phyloP scores from a whole-genome alignment of 2,888 invertebrate species.

The Xanthorhoe designata region DNA sequence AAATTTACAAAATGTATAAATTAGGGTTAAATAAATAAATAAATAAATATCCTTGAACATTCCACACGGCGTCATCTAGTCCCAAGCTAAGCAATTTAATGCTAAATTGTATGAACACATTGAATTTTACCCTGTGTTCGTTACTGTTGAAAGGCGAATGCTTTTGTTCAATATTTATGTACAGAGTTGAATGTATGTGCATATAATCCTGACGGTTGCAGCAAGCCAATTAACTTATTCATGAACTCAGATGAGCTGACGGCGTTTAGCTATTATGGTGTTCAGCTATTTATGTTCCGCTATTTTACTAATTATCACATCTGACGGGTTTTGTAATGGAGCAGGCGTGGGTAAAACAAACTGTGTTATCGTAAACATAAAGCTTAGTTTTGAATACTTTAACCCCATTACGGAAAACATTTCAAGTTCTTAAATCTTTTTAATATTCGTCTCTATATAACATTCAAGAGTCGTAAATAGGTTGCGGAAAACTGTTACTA shows the following conservation, averaged over 20 bases:
- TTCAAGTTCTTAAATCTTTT: too few species aligned
- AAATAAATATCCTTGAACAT: too few species aligned
- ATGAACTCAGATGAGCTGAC: slow-evolving; percentile 60
- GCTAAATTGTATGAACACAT: too few species aligned
- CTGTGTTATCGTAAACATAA: background rate
- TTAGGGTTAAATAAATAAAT: background rate
- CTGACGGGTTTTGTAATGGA: slow-evolving; percentile 6
- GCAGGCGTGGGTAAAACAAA: background rate
- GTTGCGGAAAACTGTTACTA: too few species aligned
- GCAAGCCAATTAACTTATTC: slow-evolving; percentile 75
- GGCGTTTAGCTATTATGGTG: slow-evolving; percentile 41
- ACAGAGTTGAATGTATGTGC: background rate
- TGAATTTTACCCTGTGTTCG: background rate
- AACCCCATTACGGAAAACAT: background rate
- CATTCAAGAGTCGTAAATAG: too few species aligned
- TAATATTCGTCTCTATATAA: too few species aligned
- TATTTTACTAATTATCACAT: slow-evolving; percentile 23
- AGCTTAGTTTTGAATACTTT: background rate
- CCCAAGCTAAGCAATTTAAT: too few species aligned
- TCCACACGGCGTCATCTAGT: too few species aligned
- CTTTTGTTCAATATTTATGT: slow-evolving; percentile 3
- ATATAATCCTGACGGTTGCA: slow-evolving; percentile 49
- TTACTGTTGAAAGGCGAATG: background rate
- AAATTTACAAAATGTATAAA: background rate
- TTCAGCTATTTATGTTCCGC: slow-evolving; percentile 25